Evolutionary conservation across 2,113 vertebrate genomes (phyloP), one percentile per base, ranked within the genome.

Genomic region (Psilopogon haemacephalus): DNA sequence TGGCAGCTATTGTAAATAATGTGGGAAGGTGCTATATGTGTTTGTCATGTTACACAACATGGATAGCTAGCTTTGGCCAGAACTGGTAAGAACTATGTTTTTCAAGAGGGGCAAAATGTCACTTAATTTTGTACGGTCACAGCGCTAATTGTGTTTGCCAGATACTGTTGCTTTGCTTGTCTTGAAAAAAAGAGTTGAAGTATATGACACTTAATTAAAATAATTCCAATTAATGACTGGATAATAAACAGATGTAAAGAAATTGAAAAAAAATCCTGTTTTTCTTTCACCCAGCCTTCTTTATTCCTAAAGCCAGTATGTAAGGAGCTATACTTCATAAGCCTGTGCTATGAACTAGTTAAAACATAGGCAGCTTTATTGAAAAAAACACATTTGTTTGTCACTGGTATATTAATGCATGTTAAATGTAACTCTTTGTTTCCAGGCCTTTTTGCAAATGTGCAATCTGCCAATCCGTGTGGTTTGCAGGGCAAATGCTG

Each of bases 361-460:
- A 80, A 78, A 68, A 48, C 9, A 8, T 11, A 72, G 60, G 30
- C 20, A 79, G 0, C 67, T 26, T 21, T n/a, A n/a, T 46, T 23
- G 60, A 89, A 85, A 88, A 38, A 42, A 65, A 32, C 32, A 20
- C 11, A 6, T 87, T 90, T 77, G 23, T 89, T 93, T 95, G 91
- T 75, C 54, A 87, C 68, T 69, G 89, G 20, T 78, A 35, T 89
- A 94, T 87, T 77, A 89, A 80, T 84, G 74, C 67, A 94, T 93
- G 85, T 87, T 67, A 94, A 94, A 90, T 85, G 94, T 1, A 13
- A 86, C 68, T 97, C 86, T 97, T 94, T 95, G 77, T 97, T 98
- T 97, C 63, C 97, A 98, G 98, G 97, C 97, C 64, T 98, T 98
- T 97, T 96, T 99, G 97, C 98, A 98, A 97, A 99, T 98, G 98